These are phyloP conservation scores for Hetaerina titia DNA, from an alignment of 2,888 invertebrate genomes.

Conservation along the genomic window DNA sequence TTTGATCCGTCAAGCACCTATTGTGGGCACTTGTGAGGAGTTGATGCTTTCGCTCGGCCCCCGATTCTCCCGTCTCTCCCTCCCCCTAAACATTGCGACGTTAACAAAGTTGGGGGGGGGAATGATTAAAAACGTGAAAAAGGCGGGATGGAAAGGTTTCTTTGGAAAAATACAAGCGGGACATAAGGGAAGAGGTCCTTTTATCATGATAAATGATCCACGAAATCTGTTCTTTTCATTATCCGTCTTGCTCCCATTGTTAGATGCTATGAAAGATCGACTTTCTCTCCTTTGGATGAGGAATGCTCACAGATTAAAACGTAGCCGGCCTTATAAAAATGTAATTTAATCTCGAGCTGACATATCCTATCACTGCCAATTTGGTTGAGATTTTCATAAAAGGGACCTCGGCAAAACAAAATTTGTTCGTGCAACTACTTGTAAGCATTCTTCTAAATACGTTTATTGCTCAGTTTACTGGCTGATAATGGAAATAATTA, in stretches of 20 bases:
- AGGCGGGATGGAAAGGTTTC: not conserved
- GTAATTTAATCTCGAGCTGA: not conserved
- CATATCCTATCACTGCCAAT: no score
- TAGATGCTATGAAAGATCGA: not conserved
- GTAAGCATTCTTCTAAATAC: no score
- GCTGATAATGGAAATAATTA: no score
- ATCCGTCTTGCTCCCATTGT: not conserved
- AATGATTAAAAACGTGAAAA: not conserved
- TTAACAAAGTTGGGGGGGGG: not conserved
- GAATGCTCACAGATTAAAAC: not conserved
- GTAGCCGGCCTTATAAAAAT: not conserved
- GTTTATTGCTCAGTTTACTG: no score
- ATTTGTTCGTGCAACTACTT: no score
- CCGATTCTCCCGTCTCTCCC: constrained; percentile 22
- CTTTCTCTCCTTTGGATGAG: not conserved
- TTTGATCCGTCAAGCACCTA: constrained; percentile 27
- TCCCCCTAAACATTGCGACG: not conserved
- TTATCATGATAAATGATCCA: not conserved
- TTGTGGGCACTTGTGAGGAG: constrained; percentile 8
- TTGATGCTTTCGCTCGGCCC: constrained; percentile 43
- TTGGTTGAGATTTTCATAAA: no score
- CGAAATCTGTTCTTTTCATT: not conserved
- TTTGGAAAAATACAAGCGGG: not conserved
- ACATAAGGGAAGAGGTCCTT: not conserved
- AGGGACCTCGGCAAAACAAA: no score